A percentile compares a stretch with the other conserved stretches of the same genome.
These are phyloP conservation scores for Spermophilus dauricus DNA, from an alignment of 2,113 vertebrate genomes.

Conservation along the genomic window DNA sequence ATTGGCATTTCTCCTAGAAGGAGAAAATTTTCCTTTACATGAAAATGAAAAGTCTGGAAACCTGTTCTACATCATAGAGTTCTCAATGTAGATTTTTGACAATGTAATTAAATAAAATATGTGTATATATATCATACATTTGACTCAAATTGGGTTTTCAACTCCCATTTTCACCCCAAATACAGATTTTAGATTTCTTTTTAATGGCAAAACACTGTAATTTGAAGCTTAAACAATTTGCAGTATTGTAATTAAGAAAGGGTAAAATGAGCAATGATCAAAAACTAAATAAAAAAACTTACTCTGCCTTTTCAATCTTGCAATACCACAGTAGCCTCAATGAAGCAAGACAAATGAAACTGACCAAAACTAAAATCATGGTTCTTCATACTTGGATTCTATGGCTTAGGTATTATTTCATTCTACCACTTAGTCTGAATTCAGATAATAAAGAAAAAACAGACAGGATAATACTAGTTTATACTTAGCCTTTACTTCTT, in stretches of 20 bases:
- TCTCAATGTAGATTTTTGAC: too few species aligned
- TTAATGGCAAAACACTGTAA: background rate
- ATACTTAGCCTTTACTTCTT: background rate
- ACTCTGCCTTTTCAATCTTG: background rate
- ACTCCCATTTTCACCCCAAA: too few species aligned
- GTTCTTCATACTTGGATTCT: background rate
- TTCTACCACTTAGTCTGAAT: background rate
- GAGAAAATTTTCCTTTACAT: too few species aligned
- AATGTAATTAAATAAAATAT: too few species aligned
- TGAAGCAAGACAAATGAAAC: slow-evolving; percentile 30
- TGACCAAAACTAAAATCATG: background rate
- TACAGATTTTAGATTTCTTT: background rate
- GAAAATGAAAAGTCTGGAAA: too few species aligned
- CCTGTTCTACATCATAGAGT: too few species aligned
- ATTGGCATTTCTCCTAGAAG: too few species aligned
- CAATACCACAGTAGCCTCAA: background rate
- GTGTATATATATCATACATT: too few species aligned
- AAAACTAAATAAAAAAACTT: background rate
- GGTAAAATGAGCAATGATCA: background rate
- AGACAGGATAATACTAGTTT: background rate
- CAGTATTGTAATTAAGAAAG: slow-evolving; percentile 6
- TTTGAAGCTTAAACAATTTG: slow-evolving; percentile 42
- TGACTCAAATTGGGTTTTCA: too few species aligned
- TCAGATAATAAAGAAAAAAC: background rate
- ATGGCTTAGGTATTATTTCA: background rate